Conservation (phyloP, 2,888 invertebrate species). For the Anthoptus insignis region DNA sequence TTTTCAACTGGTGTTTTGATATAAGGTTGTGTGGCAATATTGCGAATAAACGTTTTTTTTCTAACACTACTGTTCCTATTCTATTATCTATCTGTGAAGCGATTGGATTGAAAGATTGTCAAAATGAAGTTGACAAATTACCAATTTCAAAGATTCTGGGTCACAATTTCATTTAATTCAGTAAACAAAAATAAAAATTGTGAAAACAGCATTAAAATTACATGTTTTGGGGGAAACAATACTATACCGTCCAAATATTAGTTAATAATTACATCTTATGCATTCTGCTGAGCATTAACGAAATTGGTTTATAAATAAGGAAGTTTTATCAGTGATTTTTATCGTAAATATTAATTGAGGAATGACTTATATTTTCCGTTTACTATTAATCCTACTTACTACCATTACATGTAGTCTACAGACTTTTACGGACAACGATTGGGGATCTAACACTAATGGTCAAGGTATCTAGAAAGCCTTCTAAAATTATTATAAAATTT, state of each 20-base stretch:
- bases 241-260: conserved; percentile 1
- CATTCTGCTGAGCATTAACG: no score
- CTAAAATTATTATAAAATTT: neutral
- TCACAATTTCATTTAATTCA: no score
- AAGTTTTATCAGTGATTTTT: no score
- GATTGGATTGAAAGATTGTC: no score
- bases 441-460: conserved; percentile 41
- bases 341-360: conserved; percentile 49
- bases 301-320: no score
- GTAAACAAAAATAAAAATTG: neutral
- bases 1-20: no score
- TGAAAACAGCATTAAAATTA: neutral
- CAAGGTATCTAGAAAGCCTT: conserved; percentile 46
- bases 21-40: no score
- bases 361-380: conserved; percentile 65
- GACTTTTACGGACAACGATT: conserved; percentile 55
- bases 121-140: no score
- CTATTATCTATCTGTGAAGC: no score
- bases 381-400: conserved; percentile 56
- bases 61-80: no score
- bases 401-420: conserved; percentile 51
- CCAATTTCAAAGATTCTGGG: no score
- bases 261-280: neutral
- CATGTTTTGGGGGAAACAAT: neutral
- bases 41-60: no score